Evolutionary conservation across 2,113 vertebrate species (phyloP).

Genomic region (Scophthalmus maximus): DNA sequence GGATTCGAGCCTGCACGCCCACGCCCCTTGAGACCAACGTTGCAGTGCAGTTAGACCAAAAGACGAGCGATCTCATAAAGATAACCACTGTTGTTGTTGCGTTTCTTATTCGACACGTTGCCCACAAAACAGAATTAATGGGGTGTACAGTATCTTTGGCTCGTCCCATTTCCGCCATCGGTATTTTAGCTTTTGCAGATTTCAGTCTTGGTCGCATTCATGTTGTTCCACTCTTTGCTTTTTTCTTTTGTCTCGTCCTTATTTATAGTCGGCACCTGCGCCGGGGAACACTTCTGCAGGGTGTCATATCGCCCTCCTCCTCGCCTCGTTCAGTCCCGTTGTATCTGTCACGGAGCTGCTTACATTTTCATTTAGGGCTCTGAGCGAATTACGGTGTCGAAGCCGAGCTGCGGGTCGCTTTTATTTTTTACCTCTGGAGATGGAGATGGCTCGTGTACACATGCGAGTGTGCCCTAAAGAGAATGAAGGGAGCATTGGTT

Average conservation of each 20-base stretch:
- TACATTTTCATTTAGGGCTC: slow-evolving; percentile 51
- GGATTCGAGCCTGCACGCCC: too few species aligned
- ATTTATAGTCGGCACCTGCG: not conserved
- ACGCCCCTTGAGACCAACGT: slow-evolving; percentile 30
- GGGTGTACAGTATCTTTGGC: slow-evolving; percentile 4
- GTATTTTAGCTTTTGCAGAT: not conserved
- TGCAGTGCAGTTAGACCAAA: slow-evolving; percentile 21
- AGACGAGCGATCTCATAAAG: slow-evolving; percentile 16
- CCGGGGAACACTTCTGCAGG: not conserved
- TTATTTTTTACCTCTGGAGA: slow-evolving; percentile 6
- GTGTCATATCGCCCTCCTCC: not conserved
- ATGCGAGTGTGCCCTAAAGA: not conserved
- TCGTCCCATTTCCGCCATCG: not conserved
- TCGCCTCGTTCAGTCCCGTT: not conserved
- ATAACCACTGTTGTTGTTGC: not conserved
- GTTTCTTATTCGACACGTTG: slow-evolving; percentile 10
- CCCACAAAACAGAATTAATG: slow-evolving; percentile 9
- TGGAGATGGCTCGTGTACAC: too few species aligned
- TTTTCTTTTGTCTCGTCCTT: too few species aligned
- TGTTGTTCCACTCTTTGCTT: not conserved
- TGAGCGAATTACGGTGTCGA: not conserved
- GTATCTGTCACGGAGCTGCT: not conserved
- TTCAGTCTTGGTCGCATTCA: not conserved
- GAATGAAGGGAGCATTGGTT: not conserved
- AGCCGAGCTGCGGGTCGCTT: not conserved